Conservation (phyloP, 2,113 vertebrate genomes). For the Hystrix brachyura region DNA sequence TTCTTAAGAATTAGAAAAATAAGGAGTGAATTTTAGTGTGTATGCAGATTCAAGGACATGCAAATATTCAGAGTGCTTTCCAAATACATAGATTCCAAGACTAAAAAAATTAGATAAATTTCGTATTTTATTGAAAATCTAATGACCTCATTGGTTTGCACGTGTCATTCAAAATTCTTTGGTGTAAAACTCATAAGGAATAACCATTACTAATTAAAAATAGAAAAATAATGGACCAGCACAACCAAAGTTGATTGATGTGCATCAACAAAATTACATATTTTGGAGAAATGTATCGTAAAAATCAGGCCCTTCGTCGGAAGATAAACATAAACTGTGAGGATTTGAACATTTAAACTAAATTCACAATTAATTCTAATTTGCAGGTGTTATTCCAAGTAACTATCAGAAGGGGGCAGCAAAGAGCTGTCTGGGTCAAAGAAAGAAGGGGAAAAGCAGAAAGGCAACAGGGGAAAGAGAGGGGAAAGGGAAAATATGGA, state of each 20-base stretch:
- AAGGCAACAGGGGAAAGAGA: too few relatives aligned
- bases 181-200: neutral
- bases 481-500: too few relatives aligned
- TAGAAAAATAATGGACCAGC: neutral
- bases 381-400: neutral
- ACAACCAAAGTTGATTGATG: neutral
- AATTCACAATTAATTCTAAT: neutral
- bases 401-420: slow-evolving; percentile 60
- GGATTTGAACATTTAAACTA: neutral
- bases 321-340: neutral
- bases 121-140: neutral
- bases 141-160: neutral
- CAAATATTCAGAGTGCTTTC: neutral
- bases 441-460: neutral
- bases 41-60: neutral
- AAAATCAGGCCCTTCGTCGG: neutral
- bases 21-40: neutral
- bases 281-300: neutral
- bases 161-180: neutral
- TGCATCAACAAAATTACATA: neutral
- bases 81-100: neutral
- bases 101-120: neutral
- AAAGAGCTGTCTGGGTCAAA: slow-evolving; percentile 49
- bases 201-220: slow-evolving; percentile 5
- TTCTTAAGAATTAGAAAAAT: neutral